phyloP scores from a whole-genome alignment of 2,888 invertebrate species.

The Tetanocera ferruginea region DNA sequence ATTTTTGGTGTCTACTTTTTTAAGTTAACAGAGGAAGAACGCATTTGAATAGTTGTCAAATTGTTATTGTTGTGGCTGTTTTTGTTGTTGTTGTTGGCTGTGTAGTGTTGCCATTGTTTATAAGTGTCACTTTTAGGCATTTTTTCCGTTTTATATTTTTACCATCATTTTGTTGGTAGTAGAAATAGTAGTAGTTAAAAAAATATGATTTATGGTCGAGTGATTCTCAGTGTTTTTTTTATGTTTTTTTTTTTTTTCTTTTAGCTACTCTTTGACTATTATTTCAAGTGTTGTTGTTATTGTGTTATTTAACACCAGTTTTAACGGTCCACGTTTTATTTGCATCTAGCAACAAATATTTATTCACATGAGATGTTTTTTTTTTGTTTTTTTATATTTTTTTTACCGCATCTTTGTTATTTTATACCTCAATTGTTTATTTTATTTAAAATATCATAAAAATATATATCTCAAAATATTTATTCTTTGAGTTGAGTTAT shows the following conservation, averaged over 20 bases:
- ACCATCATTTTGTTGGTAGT: background rate
- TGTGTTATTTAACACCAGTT: background rate
- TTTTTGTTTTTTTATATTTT: background rate
- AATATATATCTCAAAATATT: too few species aligned
- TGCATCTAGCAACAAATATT: background rate
- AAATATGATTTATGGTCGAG: too few species aligned
- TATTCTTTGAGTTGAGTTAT: background rate
- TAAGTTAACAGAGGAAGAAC: background rate
- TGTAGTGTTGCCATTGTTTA: background rate
- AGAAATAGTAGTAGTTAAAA: too few species aligned
- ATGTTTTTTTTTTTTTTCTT: slow-evolving; percentile 1
- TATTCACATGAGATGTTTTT: slow-evolving; percentile 13
- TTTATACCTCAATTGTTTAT: background rate
- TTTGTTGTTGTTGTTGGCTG: background rate
- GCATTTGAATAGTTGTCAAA: background rate
- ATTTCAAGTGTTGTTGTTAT: background rate
- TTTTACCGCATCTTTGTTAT: background rate
- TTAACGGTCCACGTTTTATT: background rate
- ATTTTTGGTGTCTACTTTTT: too few species aligned
- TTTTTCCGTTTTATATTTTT: background rate
- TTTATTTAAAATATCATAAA: too few species aligned
- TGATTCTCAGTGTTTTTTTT: background rate
- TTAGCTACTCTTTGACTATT: background rate
- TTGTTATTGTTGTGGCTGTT: background rate
- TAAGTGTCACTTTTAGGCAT: background rate